Percentiles rank a stretch among this genome's conserved stretches.
phyloP scores from a whole-genome alignment of 2,797 vertebrate genomes.

The Cichlasoma orientale region DNA sequence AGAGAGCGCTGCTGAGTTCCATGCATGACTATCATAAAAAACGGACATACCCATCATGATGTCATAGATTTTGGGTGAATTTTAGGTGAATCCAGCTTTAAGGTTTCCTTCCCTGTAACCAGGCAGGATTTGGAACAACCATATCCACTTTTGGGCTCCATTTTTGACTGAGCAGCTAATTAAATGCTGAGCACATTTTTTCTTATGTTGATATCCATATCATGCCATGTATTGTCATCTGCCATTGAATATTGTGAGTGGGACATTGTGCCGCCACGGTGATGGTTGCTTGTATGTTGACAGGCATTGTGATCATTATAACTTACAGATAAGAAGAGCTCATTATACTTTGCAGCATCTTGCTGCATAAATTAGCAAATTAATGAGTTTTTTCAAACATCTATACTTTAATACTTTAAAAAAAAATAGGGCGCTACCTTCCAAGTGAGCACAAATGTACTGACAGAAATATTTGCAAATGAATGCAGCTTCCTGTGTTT shows the following conservation, averaged over 20 bases:
- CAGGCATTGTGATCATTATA: slow-evolving; percentile 36
- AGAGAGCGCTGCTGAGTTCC: not conserved
- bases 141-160: not conserved
- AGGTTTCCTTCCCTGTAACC: too few species aligned
- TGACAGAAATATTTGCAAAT: slow-evolving; percentile 35
- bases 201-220: not conserved
- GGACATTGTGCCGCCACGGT: slow-evolving; percentile 16
- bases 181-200: not conserved
- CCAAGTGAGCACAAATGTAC: not conserved
- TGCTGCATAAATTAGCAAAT: slow-evolving; percentile 25
- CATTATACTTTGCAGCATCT: slow-evolving; percentile 17
- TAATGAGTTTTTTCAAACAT: slow-evolving; percentile 2
- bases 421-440: slow-evolving; percentile 3
- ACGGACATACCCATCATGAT: not conserved
- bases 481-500: slow-evolving; percentile 1
- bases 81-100: not conserved
- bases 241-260: not conserved
- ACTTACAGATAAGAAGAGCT: slow-evolving; percentile 26
- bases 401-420: not conserved
- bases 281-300: slow-evolving; percentile 10
- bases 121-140: not conserved
- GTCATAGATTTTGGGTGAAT: not conserved
- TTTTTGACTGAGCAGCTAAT: not conserved
- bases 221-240: slow-evolving; percentile 21
- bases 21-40: not conserved